phyloP scores from a whole-genome alignment of 2,888 invertebrate species.

The Bibio marci region DNA sequence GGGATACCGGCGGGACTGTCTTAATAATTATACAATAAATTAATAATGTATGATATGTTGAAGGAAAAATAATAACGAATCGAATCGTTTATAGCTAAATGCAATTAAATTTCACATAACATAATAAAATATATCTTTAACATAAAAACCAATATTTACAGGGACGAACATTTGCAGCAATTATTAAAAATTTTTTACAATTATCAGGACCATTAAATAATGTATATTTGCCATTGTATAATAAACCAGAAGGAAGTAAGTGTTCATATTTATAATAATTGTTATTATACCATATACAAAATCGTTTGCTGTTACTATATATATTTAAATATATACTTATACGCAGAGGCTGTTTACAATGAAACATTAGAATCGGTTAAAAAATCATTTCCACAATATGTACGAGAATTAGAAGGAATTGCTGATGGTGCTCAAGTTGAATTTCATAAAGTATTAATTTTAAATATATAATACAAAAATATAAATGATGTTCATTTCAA shows the following conservation, averaged over 20 bases:
- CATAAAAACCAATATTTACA: too few species aligned
- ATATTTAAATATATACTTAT: too few species aligned
- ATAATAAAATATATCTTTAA: too few species aligned
- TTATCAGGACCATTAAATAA: slow-evolving; percentile 43
- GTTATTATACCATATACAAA: too few species aligned
- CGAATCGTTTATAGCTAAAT: too few species aligned
- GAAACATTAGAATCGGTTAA: slow-evolving; percentile 51
- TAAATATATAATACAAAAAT: not conserved
- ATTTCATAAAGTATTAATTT: slow-evolving; percentile 51
- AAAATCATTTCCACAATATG: slow-evolving; percentile 60
- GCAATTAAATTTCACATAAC: too few species aligned
- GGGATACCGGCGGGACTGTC: too few species aligned
- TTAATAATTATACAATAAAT: too few species aligned
- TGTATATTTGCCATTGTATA: slow-evolving; percentile 51
- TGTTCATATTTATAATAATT: slow-evolving; percentile 8
- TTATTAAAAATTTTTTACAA: slow-evolving; percentile 53
- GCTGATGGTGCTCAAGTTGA: slow-evolving; percentile 72
- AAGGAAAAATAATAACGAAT: too few species aligned
- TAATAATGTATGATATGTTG: too few species aligned
- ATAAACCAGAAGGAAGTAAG: slow-evolving; percentile 46
- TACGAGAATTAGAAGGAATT: slow-evolving; percentile 67
- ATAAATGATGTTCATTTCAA: not conserved
- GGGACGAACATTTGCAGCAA: slow-evolving; percentile 60
- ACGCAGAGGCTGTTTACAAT: slow-evolving; percentile 43
- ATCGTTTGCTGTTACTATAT: too few species aligned